Evolutionary conservation across 2,113 vertebrate species (phyloP).

Genomic region (Seriola rivoliana): DNA sequence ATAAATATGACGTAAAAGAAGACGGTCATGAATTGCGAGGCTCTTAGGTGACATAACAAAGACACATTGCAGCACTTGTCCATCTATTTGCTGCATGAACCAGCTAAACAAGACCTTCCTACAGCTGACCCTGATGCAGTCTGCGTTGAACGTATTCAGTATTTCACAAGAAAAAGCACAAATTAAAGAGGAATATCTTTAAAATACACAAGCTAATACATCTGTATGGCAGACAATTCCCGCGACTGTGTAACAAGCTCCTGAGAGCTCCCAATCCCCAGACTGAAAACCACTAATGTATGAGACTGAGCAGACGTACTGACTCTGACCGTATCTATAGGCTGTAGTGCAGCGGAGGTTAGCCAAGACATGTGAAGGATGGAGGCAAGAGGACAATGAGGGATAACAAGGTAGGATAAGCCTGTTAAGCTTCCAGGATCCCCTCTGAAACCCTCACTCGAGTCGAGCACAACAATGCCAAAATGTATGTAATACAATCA

Average conservation of each 20-base stretch:
- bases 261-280: background rate
- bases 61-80: background rate
- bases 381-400: conserved; percentile 55
- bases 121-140: background rate
- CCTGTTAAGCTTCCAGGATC: conserved; percentile 65
- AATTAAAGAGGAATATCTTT: background rate
- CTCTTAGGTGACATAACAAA: conserved; percentile 19
- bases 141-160: background rate
- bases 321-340: conserved; percentile 28
- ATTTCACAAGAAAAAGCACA: background rate
- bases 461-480: conserved; percentile 62
- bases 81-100: background rate
- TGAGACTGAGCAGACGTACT: conserved; percentile 6
- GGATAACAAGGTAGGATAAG: conserved; percentile 75
- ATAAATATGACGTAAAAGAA: conserved; percentile 36
- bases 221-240: background rate
- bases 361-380: conserved; percentile 42
- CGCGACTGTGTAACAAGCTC: background rate
- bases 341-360: conserved; percentile 37
- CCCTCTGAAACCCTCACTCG: conserved; percentile 55
- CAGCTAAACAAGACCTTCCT: background rate
- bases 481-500: conserved; percentile 61
- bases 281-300: background rate
- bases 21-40: background rate
- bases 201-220: background rate